Percentiles rank a stretch among this genome's conserved stretches.
Evolutionary conservation across 2,113 vertebrate genomes (phyloP).

Genomic region (Brachypteracias leptosomus): DNA sequence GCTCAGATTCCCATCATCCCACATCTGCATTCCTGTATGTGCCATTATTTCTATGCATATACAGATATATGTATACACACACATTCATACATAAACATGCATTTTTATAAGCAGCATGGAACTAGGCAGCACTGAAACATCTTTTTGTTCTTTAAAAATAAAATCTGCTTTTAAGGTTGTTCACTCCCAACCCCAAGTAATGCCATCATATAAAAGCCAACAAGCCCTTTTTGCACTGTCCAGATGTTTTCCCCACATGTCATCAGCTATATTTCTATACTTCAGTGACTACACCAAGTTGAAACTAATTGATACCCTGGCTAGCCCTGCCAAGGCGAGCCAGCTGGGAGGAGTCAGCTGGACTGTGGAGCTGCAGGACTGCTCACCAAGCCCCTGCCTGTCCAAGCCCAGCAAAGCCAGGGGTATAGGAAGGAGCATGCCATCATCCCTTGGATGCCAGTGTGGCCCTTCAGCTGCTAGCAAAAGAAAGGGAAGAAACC

Average conservation of each 20-base stretch:
- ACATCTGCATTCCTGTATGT: not conserved
- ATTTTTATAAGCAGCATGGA: not conserved
- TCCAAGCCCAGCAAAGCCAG: not conserved
- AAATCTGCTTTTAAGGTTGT: not conserved
- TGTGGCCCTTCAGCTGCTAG: not conserved
- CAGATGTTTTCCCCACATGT: conserved; percentile 7
- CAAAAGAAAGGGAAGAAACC: not conserved
- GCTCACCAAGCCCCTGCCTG: not conserved
- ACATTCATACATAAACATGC: not conserved
- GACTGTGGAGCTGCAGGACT: not conserved
- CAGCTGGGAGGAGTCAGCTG: not conserved
- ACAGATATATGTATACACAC: not conserved
- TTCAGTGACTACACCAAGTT: conserved; percentile 11
- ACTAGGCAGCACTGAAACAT: not conserved
- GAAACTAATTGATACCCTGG: conserved; percentile 20
- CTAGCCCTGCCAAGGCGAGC: not conserved
- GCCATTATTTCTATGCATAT: accelerated
- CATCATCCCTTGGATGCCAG: not conserved
- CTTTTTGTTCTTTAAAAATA: not conserved
- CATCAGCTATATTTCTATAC: conserved; percentile 30
- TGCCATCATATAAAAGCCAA: conserved; percentile 13
- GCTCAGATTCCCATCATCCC: not conserved
- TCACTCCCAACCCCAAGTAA: not conserved
- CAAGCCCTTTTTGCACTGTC: not conserved
- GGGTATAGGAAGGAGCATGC: not conserved